Percentiles rank a stretch among this genome's conserved stretches.
These are phyloP conservation scores for Halictus quadricinctus DNA, from an alignment of 2,888 invertebrate species.

Conservation along the genomic window DNA sequence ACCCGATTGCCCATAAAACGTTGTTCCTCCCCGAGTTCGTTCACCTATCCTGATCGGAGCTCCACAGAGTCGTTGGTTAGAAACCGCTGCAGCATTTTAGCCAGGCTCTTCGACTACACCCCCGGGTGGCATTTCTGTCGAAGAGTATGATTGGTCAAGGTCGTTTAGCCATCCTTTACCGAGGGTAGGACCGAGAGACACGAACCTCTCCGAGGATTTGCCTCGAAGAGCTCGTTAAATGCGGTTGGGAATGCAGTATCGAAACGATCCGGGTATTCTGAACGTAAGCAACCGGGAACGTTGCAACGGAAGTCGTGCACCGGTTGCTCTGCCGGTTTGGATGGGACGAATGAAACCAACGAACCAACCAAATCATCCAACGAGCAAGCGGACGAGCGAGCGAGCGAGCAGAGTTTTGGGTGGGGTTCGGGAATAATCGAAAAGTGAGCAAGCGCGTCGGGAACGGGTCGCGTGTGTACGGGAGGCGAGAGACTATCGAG, in stretches of 20 bases:
- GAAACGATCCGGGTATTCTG: not conserved
- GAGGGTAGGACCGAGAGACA: too few species aligned
- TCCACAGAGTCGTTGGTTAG: too few species aligned
- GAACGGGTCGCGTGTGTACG: not conserved
- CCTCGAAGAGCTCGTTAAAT: not conserved
- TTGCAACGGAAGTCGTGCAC: not conserved
- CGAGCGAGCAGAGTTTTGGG: conserved; percentile 24
- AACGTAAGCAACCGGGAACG: too few species aligned
- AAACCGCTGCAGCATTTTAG: too few species aligned
- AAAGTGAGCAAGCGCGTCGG: conserved; percentile 43
- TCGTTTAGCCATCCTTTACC: not conserved
- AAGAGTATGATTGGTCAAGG: not conserved
- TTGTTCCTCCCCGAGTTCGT: not conserved
- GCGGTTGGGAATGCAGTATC: not conserved
- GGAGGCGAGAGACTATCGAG: not conserved
- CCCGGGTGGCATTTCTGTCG: too few species aligned
- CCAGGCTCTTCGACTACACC: too few species aligned
- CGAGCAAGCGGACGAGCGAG: not conserved
- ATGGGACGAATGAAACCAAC: not conserved
- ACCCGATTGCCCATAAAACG: not conserved
- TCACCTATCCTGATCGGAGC: not conserved
- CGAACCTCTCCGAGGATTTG: not conserved
- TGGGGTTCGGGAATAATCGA: conserved; percentile 57
- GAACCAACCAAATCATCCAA: not conserved
- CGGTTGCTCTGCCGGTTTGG: too few species aligned